These are phyloP conservation scores for Sebastes dallii DNA, from an alignment of 2,797 vertebrate species.

Conservation along the genomic window DNA sequence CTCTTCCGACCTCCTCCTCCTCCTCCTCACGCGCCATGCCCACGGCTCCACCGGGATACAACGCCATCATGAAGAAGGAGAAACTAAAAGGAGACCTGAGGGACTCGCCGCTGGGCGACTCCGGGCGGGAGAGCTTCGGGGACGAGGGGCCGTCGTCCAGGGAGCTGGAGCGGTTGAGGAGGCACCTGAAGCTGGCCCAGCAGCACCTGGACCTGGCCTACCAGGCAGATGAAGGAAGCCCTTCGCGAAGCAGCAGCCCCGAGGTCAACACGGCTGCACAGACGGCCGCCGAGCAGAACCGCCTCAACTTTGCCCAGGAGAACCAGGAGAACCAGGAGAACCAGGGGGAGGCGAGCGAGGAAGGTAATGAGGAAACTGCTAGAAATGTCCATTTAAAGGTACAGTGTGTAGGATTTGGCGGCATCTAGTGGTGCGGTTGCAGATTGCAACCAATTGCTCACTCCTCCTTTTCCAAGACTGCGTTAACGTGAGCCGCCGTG, in stretches of 20 bases:
- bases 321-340: constrained; percentile 90
- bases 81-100: constrained; percentile 74
- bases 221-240: constrained; percentile 77
- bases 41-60: constrained; percentile 85
- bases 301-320: constrained; percentile 90
- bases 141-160: constrained; percentile 68
- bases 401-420: too few relatives aligned
- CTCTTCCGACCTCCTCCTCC: background rate
- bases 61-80: constrained; percentile 83
- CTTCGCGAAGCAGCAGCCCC: constrained; percentile 86
- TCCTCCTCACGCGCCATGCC: constrained; percentile 36
- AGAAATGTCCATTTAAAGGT: background rate
- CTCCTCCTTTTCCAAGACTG: too few relatives aligned
- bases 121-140: constrained; percentile 73
- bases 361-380: constrained; percentile 65
- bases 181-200: constrained; percentile 89
- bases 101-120: constrained; percentile 72
- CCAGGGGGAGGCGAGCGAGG: constrained; percentile 79
- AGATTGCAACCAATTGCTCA: too few relatives aligned
- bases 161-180: constrained; percentile 84
- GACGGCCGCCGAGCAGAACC: constrained; percentile 88
- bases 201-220: constrained; percentile 89
- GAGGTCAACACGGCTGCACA: constrained; percentile 81
- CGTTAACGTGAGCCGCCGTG: too few relatives aligned
- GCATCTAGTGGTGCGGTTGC: too few relatives aligned